These are phyloP conservation scores for Molorchus minor DNA, from an alignment of 2,888 invertebrate genomes.

Conservation along the genomic window DNA sequence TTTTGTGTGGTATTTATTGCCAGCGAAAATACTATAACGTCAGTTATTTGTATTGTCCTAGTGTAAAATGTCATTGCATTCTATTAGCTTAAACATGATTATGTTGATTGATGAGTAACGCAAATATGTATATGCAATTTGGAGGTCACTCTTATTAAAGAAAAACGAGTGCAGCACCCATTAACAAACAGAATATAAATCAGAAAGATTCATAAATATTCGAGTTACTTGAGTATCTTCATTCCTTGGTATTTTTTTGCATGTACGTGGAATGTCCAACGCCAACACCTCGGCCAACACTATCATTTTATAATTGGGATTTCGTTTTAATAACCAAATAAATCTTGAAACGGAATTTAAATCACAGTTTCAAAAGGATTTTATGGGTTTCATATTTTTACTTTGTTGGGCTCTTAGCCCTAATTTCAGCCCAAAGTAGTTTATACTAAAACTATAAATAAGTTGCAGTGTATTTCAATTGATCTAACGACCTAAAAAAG, in stretches of 20 bases:
- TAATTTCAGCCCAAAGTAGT: background rate
- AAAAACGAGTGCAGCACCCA: no score
- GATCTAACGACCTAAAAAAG: no score
- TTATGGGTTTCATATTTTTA: background rate
- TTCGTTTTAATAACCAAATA: slow-evolving; percentile 18
- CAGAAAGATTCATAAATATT: slow-evolving; percentile 17
- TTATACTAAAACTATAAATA: no score
- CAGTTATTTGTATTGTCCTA: no score
- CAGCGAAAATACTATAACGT: no score
- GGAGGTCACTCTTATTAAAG: no score
- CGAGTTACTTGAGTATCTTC: slow-evolving; percentile 19
- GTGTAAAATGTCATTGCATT: no score
- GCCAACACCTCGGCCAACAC: slow-evolving; percentile 1
- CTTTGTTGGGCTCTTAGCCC: slow-evolving; percentile 8
- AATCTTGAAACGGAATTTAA: slow-evolving; percentile 10
- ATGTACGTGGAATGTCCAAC: slow-evolving; percentile 2
- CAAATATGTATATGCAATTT: no score
- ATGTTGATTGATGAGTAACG: no score
- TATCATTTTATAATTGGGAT: slow-evolving; percentile 16
- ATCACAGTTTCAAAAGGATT: slow-evolving; percentile 17
- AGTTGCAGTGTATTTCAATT: no score
- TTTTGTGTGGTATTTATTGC: no score
- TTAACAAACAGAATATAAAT: slow-evolving; percentile 16
- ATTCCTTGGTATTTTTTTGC: slow-evolving; percentile 18
- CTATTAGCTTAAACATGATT: no score